phyloP scores from a whole-genome alignment of 2,113 vertebrate species.

The Laterallus jamaicensis region DNA sequence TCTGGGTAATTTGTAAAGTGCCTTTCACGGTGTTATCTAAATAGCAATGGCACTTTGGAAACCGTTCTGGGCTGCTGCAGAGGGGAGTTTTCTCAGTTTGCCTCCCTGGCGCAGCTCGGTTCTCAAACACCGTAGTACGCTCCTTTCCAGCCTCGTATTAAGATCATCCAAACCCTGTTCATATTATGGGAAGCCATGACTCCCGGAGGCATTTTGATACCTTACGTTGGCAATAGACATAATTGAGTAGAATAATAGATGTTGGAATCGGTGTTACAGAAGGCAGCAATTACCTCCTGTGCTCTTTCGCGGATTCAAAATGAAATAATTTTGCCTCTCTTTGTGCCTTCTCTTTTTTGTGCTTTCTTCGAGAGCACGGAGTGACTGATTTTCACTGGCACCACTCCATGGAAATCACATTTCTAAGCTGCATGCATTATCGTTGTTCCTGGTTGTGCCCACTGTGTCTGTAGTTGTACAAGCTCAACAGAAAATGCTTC shows the following conservation, averaged over 20 bases:
- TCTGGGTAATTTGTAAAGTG: not conserved
- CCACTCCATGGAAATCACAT: slow-evolving; percentile 4
- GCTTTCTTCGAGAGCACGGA: not conserved
- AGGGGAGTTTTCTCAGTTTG: not conserved
- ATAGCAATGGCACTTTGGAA: not conserved
- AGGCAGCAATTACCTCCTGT: not conserved
- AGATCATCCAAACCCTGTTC: not conserved
- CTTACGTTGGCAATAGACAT: not conserved
- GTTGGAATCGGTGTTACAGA: not conserved
- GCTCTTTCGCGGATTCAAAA: not conserved
- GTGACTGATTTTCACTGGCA: not conserved
- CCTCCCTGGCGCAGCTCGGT: not conserved
- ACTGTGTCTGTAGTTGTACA: not conserved
- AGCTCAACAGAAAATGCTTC: not conserved
- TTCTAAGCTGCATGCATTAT: not conserved
- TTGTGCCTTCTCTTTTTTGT: not conserved
- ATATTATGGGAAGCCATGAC: not conserved
- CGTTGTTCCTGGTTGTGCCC: not conserved
- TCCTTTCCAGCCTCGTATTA: not conserved
- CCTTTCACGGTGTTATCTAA: not conserved
- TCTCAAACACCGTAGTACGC: not conserved
- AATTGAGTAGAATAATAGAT: not conserved
- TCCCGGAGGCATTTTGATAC: not conserved
- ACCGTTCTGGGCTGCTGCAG: not conserved
- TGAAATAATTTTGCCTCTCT: not conserved